These are phyloP conservation scores for Pogonocichla stellata DNA, from an alignment of 2,113 vertebrate genomes.

Conservation along the genomic window DNA sequence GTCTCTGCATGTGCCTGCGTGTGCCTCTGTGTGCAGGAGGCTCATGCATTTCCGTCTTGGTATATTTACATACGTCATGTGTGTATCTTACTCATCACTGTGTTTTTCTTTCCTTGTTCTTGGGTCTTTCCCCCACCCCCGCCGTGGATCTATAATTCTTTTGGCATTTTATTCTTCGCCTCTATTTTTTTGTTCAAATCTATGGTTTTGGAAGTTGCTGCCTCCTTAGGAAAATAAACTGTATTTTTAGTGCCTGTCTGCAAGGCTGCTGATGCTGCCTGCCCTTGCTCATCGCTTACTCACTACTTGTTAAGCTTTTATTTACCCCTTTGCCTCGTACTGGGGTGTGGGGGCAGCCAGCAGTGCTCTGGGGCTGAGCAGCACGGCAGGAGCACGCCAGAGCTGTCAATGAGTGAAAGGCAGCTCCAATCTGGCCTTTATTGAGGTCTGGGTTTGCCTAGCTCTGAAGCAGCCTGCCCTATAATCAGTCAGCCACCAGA, in stretches of 20 bases:
- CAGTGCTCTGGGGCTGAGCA: neutral
- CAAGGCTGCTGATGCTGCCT: neutral
- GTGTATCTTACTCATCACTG: constrained; percentile 59
- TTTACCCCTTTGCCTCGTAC: neutral
- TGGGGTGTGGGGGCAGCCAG: neutral
- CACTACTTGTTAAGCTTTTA: constrained; percentile 41
- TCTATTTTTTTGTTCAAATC: neutral
- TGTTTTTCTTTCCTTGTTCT: constrained; percentile 58
- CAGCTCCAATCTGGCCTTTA: constrained; percentile 75
- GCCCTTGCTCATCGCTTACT: constrained; percentile 21
- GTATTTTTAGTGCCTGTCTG: constrained; percentile 62
- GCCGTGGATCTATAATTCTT: constrained; percentile 38
- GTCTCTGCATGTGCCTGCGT: constrained; percentile 10
- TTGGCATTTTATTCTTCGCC: neutral
- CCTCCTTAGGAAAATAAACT: constrained; percentile 53
- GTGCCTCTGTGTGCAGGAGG: constrained; percentile 52
- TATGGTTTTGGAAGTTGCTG: constrained; percentile 44
- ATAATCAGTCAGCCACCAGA: constrained; percentile 80
- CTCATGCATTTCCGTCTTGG: constrained; percentile 57
- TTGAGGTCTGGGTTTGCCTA: constrained; percentile 75
- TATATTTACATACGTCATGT: constrained; percentile 66
- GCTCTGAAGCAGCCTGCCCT: constrained; percentile 73
- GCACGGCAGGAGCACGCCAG: neutral
- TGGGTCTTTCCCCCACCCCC: constrained; percentile 52
- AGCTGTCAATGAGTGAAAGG: constrained; percentile 60